Conservation (phyloP, 2,113 vertebrate species). For the Columba janthina region DNA sequence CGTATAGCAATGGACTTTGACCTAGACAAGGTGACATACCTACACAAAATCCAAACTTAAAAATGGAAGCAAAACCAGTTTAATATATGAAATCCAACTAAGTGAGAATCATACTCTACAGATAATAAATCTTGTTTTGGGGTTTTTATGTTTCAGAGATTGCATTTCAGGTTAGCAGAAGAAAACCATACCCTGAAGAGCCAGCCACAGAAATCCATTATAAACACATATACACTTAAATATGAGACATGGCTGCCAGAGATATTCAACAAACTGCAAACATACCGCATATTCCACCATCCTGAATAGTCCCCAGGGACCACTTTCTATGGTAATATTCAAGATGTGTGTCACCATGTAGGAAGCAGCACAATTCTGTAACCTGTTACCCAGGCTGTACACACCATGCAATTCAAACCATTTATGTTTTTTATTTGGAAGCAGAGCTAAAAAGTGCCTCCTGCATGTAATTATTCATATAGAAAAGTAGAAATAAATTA, state of each 20-base stretch:
- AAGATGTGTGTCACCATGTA: not conserved
- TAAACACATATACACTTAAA: not conserved
- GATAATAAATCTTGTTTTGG: not conserved
- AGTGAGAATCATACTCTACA: not conserved
- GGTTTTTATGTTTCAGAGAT: not conserved
- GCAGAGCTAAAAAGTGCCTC: not conserved
- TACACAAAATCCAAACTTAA: not conserved
- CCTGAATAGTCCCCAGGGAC: not conserved
- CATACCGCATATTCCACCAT: not conserved
- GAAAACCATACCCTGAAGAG: not conserved
- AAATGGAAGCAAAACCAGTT: not conserved
- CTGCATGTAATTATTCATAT: not conserved
- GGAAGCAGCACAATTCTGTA: not conserved
- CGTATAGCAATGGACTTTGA: not conserved
- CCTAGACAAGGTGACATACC: not conserved
- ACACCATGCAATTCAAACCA: not conserved
- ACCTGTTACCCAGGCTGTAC: not conserved
- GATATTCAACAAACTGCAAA: not conserved
- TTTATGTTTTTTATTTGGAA: not conserved
- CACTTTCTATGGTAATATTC: not conserved
- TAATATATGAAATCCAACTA: not conserved
- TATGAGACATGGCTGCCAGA: not conserved
- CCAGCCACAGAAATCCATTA: not conserved
- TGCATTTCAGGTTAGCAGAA: not conserved
- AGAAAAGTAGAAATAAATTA: conserved; percentile 9